Evolutionary conservation across 2,888 invertebrate species (phyloP), one percentile per base, ranked within the genome.

Genomic region (Dioctria rufipes): DNA sequence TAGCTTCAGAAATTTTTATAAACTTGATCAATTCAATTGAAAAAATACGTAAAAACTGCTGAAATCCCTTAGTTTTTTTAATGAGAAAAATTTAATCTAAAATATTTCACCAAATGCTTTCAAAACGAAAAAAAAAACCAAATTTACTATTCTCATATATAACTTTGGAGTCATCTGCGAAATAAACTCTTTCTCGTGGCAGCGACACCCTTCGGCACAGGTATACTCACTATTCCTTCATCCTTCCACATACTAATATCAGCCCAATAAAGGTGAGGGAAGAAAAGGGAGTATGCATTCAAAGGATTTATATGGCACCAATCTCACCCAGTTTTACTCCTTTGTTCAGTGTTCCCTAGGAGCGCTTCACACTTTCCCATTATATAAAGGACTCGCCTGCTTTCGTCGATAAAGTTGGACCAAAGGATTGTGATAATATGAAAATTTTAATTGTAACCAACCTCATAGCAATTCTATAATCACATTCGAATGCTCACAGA

Each of bases 381-480:
- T 8, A 2, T 2, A 46, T 8, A 46, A 46, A 46, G 8, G 2
- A 25, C 1, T 25, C 2, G 46, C 46, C 5, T 5, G 46, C 46
- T 58, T 58, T 58, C 58, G n/a, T n/a, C 5, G 11, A 11, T 8
- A 58, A 11, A 13, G 58, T 13, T 58, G n/a, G 58, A n/a, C 58
- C 4, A n/a, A 58, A 58, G 58, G 58, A 58, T 58, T 5, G 58
- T 25, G 58, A 58, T 58, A 58, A 58, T 58, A 11, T 58, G 58
- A 58, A 58, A 58, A 58, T 58, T 58, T 58, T 58, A 25, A 58
- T 58, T 11, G 58, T 25, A 58, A 13, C 25, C 25, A 13, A 58
- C 58, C 25, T 25, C 25, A 25, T 25, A 25, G 25, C 25, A 25
- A n/a, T 11, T 58, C 11, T 58, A 25, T 25, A 58, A 58, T 58